Evolutionary conservation across 1,140 invertebrate genomes (phyloP), one percentile per base, ranked within the genome.

Genomic region (Lethocerus indicus): DNA sequence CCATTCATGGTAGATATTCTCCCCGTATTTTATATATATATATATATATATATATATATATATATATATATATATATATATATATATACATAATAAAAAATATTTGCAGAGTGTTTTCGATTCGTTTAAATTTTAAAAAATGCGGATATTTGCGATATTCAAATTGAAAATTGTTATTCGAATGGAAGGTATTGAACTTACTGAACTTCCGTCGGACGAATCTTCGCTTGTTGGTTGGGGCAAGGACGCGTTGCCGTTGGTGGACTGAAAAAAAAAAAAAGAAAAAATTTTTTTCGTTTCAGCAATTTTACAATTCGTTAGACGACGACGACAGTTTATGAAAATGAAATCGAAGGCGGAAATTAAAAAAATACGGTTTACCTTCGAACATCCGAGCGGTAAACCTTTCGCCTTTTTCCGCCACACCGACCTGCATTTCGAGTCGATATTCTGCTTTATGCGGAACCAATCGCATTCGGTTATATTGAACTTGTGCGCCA

Each of bases 391-490:
- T 23, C 56, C 57, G 16, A 62, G 51, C 16, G 58, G 56, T 21
- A 60, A 20, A 13, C 60, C 60, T 52, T 51, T 55, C 6, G 54
- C 29, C 53, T 60, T 62, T 45, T 57, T 60, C 36, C 56, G 61
- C 61, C 69, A 72, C 24, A 69, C 69, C 44, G 70, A 68, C 32
- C 71, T 57, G 57, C 71, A 73, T 56, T 73, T 73, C 32, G 70
- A 71, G 56, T 73, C 70, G 52, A 73, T 67, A 56, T 72, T 73
- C 54, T 70, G 69, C 56, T 71, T 71, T 27, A 73, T 73, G 51
- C 69, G 56, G 52, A 70, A 68, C 71, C 71, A 73, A 51, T 71
- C 65, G 52, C 63, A 62, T 53, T 71, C 69, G 23, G 64, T 63
- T 27, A 72, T 68, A 21, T 61, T 60, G 60, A 72, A 72, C 54